Conservation (phyloP, 2,797 vertebrate genomes). For the Cichlasoma orientale region DNA sequence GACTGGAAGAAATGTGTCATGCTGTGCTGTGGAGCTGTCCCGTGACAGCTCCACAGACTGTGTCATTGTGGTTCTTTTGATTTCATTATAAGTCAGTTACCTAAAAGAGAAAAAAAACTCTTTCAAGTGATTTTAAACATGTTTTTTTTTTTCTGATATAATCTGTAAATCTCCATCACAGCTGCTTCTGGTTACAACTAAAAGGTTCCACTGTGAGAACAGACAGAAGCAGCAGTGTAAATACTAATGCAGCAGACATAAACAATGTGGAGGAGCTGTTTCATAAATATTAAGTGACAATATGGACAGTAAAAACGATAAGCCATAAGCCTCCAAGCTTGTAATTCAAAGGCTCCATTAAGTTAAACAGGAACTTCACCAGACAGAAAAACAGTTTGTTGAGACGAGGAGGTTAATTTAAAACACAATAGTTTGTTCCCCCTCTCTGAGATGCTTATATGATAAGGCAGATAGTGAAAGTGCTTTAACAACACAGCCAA, state of each 20-base stretch:
- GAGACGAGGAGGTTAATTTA: constrained; percentile 17
- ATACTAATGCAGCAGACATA: constrained; percentile 38
- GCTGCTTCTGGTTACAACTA: constrained; percentile 5
- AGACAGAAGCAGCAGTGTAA: constrained; percentile 40
- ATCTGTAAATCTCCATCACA: constrained; percentile 12
- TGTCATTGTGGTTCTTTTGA: neutral
- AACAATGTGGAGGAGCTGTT: constrained; percentile 39
- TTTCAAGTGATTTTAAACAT: neutral
- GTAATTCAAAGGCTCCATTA: constrained; percentile 38
- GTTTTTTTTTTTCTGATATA: constrained; percentile 2
- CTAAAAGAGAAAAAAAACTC: neutral
- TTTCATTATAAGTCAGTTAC: neutral
- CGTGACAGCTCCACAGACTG: constrained; percentile 6
- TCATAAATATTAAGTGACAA: constrained; percentile 41
- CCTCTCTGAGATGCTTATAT: constrained; percentile 15
- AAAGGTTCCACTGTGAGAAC: constrained; percentile 15
- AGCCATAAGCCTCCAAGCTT: constrained; percentile 22
- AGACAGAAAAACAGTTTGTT: constrained; percentile 10
- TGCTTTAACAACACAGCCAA: constrained; percentile 4
- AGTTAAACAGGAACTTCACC: constrained; percentile 24
- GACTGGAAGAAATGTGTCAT: constrained; percentile 11
- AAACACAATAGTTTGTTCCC: constrained; percentile 14
- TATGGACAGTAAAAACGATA: constrained; percentile 40
- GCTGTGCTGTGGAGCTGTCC: neutral
- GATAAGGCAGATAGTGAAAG: constrained; percentile 25